Percentiles rank a stretch among this genome's conserved stretches.
phyloP scores from a whole-genome alignment of 2,888 invertebrate genomes.

The Philonicus albiceps region DNA sequence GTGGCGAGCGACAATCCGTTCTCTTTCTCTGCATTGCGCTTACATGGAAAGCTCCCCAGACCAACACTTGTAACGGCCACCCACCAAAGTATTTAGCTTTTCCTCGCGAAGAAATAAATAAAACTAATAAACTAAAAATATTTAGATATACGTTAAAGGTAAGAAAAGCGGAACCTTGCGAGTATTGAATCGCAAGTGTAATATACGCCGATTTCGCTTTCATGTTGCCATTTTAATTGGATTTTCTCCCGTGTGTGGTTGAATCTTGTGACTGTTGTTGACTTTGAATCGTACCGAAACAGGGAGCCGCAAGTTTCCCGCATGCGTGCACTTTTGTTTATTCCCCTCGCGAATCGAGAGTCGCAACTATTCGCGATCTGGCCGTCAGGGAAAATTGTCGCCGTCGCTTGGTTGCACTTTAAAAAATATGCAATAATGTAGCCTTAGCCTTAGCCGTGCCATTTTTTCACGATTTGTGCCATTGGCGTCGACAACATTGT shows the following conservation, averaged over 20 bases:
- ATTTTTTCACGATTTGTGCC: slow-evolving; percentile 33
- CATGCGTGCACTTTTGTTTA: not conserved
- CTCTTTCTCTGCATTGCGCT: slow-evolving; percentile 21
- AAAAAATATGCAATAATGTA: slow-evolving; percentile 28
- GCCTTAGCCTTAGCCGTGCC: slow-evolving; percentile 39
- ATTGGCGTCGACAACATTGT: slow-evolving; percentile 11
- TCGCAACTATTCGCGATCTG: not conserved
- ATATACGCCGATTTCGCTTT: slow-evolving; percentile 21
- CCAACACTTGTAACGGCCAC: slow-evolving; percentile 3
- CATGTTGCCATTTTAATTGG: slow-evolving; percentile 36
- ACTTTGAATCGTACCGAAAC: slow-evolving; percentile 7
- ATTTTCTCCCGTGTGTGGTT: slow-evolving; percentile 25
- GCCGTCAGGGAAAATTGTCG: slow-evolving; percentile 30
- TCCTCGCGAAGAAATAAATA: not conserved
- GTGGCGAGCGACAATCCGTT: slow-evolving; percentile 44
- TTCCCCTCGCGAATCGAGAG: not conserved
- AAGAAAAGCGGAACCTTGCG: slow-evolving; percentile 41
- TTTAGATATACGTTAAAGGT: not conserved
- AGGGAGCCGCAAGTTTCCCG: not conserved
- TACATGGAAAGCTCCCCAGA: not conserved
- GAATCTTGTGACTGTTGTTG: not conserved
- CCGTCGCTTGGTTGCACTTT: slow-evolving; percentile 9
- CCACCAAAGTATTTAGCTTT: slow-evolving; percentile 18
- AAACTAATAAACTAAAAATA: not conserved
- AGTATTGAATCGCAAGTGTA: slow-evolving; percentile 27